Conservation (phyloP, 2,888 invertebrate species). For the Spodoptera littoralis region DNA sequence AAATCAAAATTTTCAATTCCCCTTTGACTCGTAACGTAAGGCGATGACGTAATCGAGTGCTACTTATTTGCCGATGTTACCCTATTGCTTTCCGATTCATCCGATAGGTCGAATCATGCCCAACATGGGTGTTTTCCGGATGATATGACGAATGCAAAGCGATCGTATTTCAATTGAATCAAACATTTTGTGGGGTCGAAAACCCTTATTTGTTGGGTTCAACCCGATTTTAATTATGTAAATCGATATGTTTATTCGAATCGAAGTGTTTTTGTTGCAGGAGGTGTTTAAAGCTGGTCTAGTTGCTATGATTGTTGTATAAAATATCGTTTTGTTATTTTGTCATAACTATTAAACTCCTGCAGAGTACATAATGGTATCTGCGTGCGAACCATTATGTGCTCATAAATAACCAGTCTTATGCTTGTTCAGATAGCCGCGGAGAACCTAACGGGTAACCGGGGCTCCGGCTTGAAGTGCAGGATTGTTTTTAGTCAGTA, state of each 20-base stretch:
- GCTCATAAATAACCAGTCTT: no score
- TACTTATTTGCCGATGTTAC: conserved; percentile 18
- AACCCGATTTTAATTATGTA: not conserved
- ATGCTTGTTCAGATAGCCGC: no score
- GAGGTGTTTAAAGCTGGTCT: no score
- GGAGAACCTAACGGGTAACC: no score
- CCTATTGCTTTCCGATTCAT: conserved; percentile 16
- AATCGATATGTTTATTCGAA: not conserved
- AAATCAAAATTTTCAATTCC: conserved; percentile 2
- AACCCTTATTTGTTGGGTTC: not conserved
- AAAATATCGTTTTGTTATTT: no score
- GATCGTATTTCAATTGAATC: conserved; percentile 28
- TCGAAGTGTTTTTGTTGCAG: no score
- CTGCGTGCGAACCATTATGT: no score
- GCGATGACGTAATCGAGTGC: conserved; percentile 16
- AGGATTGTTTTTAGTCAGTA: no score
- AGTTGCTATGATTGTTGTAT: no score
- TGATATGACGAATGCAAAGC: conserved; percentile 41
- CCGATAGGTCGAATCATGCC: conserved; percentile 20
- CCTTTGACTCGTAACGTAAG: not conserved
- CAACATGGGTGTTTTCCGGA: conserved; percentile 33
- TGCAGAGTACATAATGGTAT: no score
- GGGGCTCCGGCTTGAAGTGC: no score
- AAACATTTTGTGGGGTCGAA: conserved; percentile 10
- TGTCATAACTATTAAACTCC: no score